A percentile compares a stretch with the other conserved stretches of the same genome.
These are phyloP conservation scores for Microtus pennsylvanicus DNA, from an alignment of 2,113 vertebrate species.

Conservation along the genomic window DNA sequence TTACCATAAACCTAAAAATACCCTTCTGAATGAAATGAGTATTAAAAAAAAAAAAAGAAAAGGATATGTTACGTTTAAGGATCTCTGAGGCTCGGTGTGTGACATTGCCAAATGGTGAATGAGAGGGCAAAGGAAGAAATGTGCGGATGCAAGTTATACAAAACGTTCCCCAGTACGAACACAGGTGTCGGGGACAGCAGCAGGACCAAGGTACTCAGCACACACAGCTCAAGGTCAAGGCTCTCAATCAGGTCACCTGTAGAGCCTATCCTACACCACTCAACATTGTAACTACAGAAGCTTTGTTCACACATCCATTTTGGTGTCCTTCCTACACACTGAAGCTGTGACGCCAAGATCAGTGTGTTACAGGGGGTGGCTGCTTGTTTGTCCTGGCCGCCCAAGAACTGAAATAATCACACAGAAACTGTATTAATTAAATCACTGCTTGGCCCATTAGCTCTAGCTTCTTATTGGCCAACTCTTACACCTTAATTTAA, in stretches of 20 bases:
- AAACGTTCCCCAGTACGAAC: constrained; percentile 60
- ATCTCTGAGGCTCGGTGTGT: constrained; percentile 53
- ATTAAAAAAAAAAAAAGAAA: constrained; percentile 77
- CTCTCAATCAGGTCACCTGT: background rate
- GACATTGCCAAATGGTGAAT: constrained; percentile 73
- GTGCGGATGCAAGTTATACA: constrained; percentile 78
- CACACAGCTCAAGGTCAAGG: background rate
- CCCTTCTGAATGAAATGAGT: constrained; percentile 79
- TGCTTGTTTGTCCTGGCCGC: no score
- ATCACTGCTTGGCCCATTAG: no score
- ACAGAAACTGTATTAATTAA: no score
- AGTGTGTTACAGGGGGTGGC: no score
- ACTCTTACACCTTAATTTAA: no score
- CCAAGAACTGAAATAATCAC: no score
- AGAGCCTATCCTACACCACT: background rate
- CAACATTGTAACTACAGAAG: background rate
- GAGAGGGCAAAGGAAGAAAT: constrained; percentile 77
- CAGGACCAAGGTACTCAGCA: background rate
- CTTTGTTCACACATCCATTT: background rate
- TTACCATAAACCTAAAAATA: constrained; percentile 80
- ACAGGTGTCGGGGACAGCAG: background rate
- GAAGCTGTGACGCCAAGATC: background rate
- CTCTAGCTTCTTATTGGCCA: no score
- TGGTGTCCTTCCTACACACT: background rate
- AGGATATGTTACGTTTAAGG: constrained; percentile 77